phyloP scores from a whole-genome alignment of 2,113 vertebrate species.

The Acanthochromis polyacanthus region DNA sequence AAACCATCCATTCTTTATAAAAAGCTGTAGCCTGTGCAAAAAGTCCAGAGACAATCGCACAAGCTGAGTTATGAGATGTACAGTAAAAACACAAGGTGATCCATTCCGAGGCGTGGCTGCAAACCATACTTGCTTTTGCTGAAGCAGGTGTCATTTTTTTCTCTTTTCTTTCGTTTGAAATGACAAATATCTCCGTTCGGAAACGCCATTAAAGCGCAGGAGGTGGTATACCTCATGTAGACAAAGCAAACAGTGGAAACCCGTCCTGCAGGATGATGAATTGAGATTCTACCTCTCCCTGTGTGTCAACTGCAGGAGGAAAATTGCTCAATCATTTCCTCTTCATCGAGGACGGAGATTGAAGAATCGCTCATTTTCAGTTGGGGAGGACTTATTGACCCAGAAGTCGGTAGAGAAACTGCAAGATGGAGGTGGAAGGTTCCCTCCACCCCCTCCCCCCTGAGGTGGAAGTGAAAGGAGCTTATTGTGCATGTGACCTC shows the following conservation, averaged over 20 bases:
- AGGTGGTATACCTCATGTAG: slow-evolving; percentile 18
- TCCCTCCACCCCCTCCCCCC: too few species aligned
- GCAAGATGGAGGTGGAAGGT: neutral
- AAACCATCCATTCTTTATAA: neutral
- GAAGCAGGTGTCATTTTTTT: slow-evolving; percentile 23
- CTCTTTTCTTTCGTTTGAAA: slow-evolving; percentile 32
- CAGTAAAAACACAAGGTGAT: slow-evolving; percentile 44
- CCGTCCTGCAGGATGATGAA: slow-evolving; percentile 28
- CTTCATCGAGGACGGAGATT: slow-evolving; percentile 18
- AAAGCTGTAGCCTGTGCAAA: slow-evolving; percentile 12
- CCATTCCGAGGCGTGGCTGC: slow-evolving; percentile 23
- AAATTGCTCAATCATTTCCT: slow-evolving; percentile 43
- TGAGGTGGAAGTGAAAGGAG: slow-evolving; percentile 22
- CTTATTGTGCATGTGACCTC: neutral
- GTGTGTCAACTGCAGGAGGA: slow-evolving; percentile 19
- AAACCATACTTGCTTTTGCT: slow-evolving; percentile 13
- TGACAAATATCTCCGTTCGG: slow-evolving; percentile 35
- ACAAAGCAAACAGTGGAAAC: slow-evolving; percentile 41
- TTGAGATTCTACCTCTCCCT: slow-evolving; percentile 8
- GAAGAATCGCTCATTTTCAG: slow-evolving; percentile 18
- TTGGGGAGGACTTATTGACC: slow-evolving; percentile 12
- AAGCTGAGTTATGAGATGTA: slow-evolving; percentile 37
- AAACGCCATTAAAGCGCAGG: slow-evolving; percentile 25
- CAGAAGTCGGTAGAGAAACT: neutral
- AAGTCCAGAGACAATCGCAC: slow-evolving; percentile 7